These are phyloP conservation scores for Amphiprion ocellaris DNA, from an alignment of 2,113 vertebrate genomes.

Conservation along the genomic window DNA sequence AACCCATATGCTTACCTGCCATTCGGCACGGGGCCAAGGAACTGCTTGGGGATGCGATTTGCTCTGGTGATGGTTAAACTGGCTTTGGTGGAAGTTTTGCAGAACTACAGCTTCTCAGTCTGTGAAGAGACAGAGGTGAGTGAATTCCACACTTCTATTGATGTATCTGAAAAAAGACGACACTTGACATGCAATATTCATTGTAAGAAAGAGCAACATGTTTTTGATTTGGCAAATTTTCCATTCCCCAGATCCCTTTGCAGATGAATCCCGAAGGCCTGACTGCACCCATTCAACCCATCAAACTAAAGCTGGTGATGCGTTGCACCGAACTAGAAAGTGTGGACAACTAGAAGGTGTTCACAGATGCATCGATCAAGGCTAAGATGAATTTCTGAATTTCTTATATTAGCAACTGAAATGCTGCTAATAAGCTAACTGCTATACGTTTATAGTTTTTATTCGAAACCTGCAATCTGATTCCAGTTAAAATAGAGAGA, in stretches of 20 bases:
- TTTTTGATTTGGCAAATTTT: not conserved
- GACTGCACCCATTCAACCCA: slow-evolving; percentile 78
- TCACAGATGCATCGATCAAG: no score
- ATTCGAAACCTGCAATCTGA: no score
- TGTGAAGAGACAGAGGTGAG: slow-evolving; percentile 86
- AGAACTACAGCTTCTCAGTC: slow-evolving; percentile 82
- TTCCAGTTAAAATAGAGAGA: no score
- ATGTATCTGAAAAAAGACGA: no score
- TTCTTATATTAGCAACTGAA: no score
- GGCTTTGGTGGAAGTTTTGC: slow-evolving; percentile 79
- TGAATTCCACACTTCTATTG: not conserved
- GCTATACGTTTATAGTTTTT: no score
- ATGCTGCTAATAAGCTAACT: no score
- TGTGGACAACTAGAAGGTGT: no score
- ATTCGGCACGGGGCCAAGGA: slow-evolving; percentile 86
- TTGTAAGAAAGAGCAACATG: not conserved
- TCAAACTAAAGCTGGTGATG: slow-evolving; percentile 79
- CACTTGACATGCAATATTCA: no score
- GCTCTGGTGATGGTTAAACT: slow-evolving; percentile 81
- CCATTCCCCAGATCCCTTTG: slow-evolving; percentile 80
- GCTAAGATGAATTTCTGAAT: no score
- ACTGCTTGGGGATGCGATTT: slow-evolving; percentile 88
- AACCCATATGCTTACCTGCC: slow-evolving; percentile 84
- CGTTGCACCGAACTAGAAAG: no score
- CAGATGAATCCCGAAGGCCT: slow-evolving; percentile 66